phyloP scores from a whole-genome alignment of 2,888 invertebrate genomes.

The Pachydiplax longipennis region DNA sequence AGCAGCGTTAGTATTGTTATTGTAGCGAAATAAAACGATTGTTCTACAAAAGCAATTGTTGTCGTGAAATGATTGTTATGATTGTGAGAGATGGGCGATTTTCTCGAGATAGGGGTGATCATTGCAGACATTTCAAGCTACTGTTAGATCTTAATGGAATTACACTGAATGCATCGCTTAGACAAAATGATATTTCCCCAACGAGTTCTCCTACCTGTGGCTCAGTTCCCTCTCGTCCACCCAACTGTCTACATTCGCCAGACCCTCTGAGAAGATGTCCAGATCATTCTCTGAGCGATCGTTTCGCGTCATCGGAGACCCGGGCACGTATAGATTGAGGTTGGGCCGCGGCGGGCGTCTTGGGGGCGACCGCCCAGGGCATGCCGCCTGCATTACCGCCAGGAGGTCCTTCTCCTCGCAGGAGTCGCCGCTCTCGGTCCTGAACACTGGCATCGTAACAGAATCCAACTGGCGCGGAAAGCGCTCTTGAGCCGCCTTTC shows the following conservation, averaged over 20 bases:
- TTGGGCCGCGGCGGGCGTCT: slow-evolving; percentile 50
- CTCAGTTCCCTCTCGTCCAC: slow-evolving; percentile 66
- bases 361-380: slow-evolving; percentile 32
- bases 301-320: slow-evolving; percentile 54
- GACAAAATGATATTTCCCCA: too few relatives aligned
- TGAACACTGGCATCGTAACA: slow-evolving; percentile 5
- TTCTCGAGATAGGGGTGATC: too few relatives aligned
- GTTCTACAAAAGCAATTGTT: too few relatives aligned
- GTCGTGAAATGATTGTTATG: too few relatives aligned
- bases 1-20: too few relatives aligned
- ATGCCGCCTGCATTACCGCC: slow-evolving; percentile 41
- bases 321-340: slow-evolving; percentile 51
- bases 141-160: too few relatives aligned
- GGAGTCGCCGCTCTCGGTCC: slow-evolving; percentile 4
- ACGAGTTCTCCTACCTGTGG: slow-evolving; percentile 63
- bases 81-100: too few relatives aligned
- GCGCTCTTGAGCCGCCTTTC: not conserved
- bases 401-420: not conserved
- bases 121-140: too few relatives aligned
- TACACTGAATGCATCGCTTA: too few relatives aligned
- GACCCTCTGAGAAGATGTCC: slow-evolving; percentile 66
- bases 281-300: slow-evolving; percentile 64
- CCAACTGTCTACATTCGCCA: slow-evolving; percentile 61
- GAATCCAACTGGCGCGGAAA: not conserved
- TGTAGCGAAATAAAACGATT: too few relatives aligned